A percentile compares a stretch with the other conserved stretches of the same genome.
phyloP scores from a whole-genome alignment of 2,113 vertebrate genomes.

The Myrmecobius fasciatus region DNA sequence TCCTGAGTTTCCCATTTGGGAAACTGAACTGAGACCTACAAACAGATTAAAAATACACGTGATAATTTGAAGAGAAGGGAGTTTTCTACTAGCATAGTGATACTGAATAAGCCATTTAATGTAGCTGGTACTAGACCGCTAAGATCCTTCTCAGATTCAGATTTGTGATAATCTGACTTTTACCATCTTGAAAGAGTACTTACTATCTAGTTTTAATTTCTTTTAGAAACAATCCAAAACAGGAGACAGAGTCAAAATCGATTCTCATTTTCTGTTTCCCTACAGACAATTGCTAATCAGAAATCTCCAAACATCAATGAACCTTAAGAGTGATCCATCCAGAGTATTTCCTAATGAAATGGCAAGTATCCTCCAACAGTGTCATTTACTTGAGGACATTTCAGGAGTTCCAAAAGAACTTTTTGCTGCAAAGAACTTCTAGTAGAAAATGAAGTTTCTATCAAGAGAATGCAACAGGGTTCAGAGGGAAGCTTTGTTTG shows the following conservation, averaged over 20 bases:
- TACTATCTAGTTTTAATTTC: not conserved
- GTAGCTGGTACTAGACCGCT: not conserved
- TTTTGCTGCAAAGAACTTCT: not conserved
- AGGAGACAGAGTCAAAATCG: not conserved
- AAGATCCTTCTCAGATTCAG: not conserved
- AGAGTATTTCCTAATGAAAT: constrained; percentile 2
- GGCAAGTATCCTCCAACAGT: not conserved
- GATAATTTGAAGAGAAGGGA: not conserved
- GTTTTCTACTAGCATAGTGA: not conserved
- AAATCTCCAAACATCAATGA: not conserved
- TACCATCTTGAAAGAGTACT: not conserved
- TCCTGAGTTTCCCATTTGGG: not conserved
- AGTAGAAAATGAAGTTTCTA: constrained; percentile 33
- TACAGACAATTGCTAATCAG: not conserved
- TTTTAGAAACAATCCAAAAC: not conserved
- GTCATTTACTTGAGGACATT: constrained; percentile 6
- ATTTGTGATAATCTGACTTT: not conserved
- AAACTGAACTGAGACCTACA: not conserved
- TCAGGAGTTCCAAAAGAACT: not conserved
- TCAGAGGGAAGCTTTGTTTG: constrained; percentile 35
- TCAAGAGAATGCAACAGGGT: not conserved
- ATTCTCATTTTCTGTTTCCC: constrained; percentile 26
- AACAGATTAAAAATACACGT: not conserved
- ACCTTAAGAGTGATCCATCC: not conserved
- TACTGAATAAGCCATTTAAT: not conserved